Conservation (phyloP, 2,888 invertebrate genomes). For the Aleiodes alternator region DNA sequence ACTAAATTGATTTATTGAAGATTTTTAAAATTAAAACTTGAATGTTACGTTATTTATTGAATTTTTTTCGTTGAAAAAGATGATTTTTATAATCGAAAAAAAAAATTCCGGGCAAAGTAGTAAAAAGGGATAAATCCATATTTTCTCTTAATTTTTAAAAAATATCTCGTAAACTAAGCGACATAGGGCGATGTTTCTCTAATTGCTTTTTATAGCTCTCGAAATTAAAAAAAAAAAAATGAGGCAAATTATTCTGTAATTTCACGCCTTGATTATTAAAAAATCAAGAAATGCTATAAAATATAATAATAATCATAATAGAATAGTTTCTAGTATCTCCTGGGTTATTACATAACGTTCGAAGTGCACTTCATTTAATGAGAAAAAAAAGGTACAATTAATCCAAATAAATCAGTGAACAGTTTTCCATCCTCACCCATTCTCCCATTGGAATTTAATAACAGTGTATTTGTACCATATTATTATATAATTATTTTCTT, state of each 20-base stretch:
- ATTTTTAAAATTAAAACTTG: too few species aligned
- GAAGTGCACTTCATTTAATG: not conserved
- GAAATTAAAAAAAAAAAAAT: too few species aligned
- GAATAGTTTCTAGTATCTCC: not conserved
- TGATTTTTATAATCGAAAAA: too few species aligned
- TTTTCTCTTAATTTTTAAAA: too few species aligned
- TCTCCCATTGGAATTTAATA: not conserved
- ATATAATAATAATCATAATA: not conserved
- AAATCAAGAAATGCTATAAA: not conserved
- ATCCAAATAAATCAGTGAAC: not conserved
- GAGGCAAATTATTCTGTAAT: not conserved
- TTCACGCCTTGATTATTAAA: not conserved
- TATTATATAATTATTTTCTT: slow-evolving; percentile 15
- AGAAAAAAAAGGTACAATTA: slow-evolving; percentile 11
- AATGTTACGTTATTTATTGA: not conserved
- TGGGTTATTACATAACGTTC: not conserved
- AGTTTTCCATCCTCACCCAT: not conserved
- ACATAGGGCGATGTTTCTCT: too few species aligned
- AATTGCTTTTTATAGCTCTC: too few species aligned
- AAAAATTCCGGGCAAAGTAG: too few species aligned
- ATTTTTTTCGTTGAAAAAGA: not conserved
- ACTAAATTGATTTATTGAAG: not conserved
- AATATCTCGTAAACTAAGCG: too few species aligned
- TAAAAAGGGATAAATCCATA: too few species aligned
- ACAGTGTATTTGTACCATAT: not conserved